Evolutionary conservation across 2,888 invertebrate species (phyloP), one percentile per base, ranked within the genome.

Genomic region (Volucella zonaria): DNA sequence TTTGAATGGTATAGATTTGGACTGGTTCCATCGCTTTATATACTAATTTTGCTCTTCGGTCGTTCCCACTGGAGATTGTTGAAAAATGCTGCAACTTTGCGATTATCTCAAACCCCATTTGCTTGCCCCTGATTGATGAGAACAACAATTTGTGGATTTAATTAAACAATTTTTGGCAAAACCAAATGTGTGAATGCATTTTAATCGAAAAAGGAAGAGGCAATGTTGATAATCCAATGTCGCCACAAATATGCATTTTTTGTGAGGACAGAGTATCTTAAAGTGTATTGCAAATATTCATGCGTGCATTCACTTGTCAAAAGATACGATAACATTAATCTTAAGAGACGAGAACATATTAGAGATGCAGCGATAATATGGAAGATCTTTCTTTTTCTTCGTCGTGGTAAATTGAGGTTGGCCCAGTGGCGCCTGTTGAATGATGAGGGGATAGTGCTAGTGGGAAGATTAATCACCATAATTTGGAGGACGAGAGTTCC

Each of bases 1-100:
- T 15, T 4, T 38, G 68, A 81, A 51, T 81, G 70, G 68, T 74
- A 31, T 47, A 31, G n/a, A 78, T 58, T 52, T 31, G 12, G 40
- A 40, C 10, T n/a, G 6, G 4, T 8, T 8, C 1, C 42, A 23
- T 9, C 49, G 45, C 43, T 49, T 59, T 79, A 66, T 79, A 79
- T 79, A 73, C 45, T 15, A 18, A 49, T 9, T 62, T 38, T 3
- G 9, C 3, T n/a, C 11, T 49, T 71, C 6, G 3, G 8, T 14
- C 14, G 9, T 42, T 42, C 6, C n/a, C n/a, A 11, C 31, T 38
- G 42, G 12, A 42, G 38, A 66, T 43, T 59, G 38, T 15, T 52
- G n/a, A 56, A 66, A 45, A 62, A 45, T 1, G n/a, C 47, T 61
- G 15, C 38, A 45, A 45, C 40, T 52, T 45, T 40, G 1, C 23